Base-by-base conservation (phyloP, 2,797 vertebrate genomes). In the Girardinus metallicus region DNA sequence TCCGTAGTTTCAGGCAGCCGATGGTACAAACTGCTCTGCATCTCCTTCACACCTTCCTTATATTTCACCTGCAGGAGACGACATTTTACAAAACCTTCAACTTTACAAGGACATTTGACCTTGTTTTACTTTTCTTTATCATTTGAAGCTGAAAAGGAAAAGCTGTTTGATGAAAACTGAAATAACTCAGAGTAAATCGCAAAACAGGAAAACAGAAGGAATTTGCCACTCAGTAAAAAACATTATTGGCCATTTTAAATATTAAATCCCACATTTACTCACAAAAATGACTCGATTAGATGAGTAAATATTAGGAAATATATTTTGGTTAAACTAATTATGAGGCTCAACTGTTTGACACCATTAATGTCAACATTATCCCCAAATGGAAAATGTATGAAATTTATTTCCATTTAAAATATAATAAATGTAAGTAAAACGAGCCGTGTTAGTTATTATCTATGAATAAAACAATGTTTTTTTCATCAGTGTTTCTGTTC, bases 41-140 rank as follows among this genome's bases (percentile, higher is more conserved):
- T 87, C 85, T 91, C 84, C 92, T 96, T 97, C 83, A 94, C 77
- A 29, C 90, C 95, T 75, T 94, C 96, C 92, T 96, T 98, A 77
- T 98, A 99, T 79, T 97, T 97, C 57, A 96, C 88, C 97, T 98
- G 91, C 31, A 85, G 74, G 78, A 84, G 3, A 75, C 41, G 70
- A 34, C 4, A 44, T 0, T 23, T 0, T 23, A 29, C 31, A 29
- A 31, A 31, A 60, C 29, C 9, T 31, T 7, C 11, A 21, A 66
- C 8, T 11, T 36, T 0, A 41, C 0, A 23, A 6, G 1, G 1
- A 66, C 1, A 13, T 4, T 64, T 18, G 18, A 15, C 12, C 1
- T 31, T 9, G 29, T 34, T 34, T 62, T 34, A n/a, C 18, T 41
- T 68, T 68, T 7, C 3, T 11, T 26, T 41, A n/a, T 2, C 21